Evolutionary conservation across 2,797 vertebrate genomes (phyloP), one percentile per base, ranked within the genome.

Genomic region (Hypotaenidia okinawae): DNA sequence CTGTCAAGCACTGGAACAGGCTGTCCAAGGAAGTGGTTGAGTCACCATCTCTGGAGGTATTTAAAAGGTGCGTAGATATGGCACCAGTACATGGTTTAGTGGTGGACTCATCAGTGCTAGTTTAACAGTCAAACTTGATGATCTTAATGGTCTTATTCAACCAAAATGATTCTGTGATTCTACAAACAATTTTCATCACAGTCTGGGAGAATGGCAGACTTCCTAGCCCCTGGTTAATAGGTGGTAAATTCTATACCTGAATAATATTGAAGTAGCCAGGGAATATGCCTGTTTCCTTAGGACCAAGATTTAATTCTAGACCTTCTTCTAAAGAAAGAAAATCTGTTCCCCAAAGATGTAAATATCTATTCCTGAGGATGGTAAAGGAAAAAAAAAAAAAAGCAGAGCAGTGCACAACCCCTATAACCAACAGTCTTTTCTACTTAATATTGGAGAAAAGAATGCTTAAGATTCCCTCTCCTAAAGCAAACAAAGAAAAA

Each of bases 121-220:
- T 12, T 47, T 73, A 23, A 24, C 1, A 2, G 23, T 8, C 58
- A 32, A 13, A 77, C 35, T 52, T 2, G 0, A 51, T 63, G 41
- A 63, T 24, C 27, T 83, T 49, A 35, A 55, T 27, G 16, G 22
- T 63, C 22, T 77, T 64, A 72, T 78, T 32, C 19, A 35, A 45
- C 13, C 5, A 15, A 25, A 63, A 45, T 25, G 6, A 52, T 45
- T 58, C 35, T 64, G 10, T 41, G 33, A n/a, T 47, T 91, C 43
- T 67, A 32, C 27, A 39, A 94, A 49, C 6, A 39, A 35, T 61
- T 89, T 96, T 92, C 45, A 78, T 37, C 76, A 21, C 19, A 62
- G 37, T 61, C 43, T 32, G 43, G 24, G 35, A 74, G 55, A 77
- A 86, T 5, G 21, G 9, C 35, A 75, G 54, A 9, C 39, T 87